Percentiles rank a stretch among this genome's conserved stretches.
Conservation (phyloP, 2,888 invertebrate species). For the Abrostola triplasia region DNA sequence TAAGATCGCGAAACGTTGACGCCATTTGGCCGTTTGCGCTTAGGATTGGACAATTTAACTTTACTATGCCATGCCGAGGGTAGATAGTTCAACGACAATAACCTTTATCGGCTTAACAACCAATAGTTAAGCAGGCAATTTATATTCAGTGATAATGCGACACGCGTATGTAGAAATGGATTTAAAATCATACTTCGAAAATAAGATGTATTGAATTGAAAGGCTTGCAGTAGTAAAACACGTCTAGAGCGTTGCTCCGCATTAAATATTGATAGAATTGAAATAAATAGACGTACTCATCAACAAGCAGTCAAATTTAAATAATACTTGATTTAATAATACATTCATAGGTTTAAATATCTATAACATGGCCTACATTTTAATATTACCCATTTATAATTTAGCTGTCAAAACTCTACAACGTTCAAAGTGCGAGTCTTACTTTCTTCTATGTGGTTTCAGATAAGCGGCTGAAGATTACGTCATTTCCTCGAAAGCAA, state of each 20-base stretch:
- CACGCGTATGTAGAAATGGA: constrained; percentile 52
- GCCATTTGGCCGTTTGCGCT: constrained; percentile 82
- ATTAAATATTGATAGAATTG: constrained; percentile 48
- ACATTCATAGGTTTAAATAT: constrained; percentile 17
- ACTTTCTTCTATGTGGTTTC: constrained; percentile 29
- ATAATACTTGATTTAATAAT: constrained; percentile 39
- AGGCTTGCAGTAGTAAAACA: constrained; percentile 40
- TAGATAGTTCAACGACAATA: constrained; percentile 80
- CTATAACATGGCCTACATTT: not conserved
- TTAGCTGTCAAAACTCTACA: not conserved
- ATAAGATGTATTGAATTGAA: constrained; percentile 55
- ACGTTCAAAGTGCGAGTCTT: not conserved
- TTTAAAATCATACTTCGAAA: constrained; percentile 63
- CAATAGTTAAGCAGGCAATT: constrained; percentile 77
- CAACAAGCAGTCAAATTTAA: constrained; percentile 29
- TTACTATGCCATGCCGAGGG: constrained; percentile 72
- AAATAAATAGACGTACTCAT: constrained; percentile 32
- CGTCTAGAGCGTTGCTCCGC: constrained; percentile 42
- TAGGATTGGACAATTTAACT: constrained; percentile 84
- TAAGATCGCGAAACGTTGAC: constrained; percentile 82
- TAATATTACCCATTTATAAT: not conserved
- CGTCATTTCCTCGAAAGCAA: constrained; percentile 82
- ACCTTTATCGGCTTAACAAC: constrained; percentile 77
- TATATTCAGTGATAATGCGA: constrained; percentile 76
- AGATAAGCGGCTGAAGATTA: constrained; percentile 78